These are phyloP conservation scores for Chaetogeoica ovagalla DNA, from an alignment of 2,888 invertebrate species.

Conservation along the genomic window DNA sequence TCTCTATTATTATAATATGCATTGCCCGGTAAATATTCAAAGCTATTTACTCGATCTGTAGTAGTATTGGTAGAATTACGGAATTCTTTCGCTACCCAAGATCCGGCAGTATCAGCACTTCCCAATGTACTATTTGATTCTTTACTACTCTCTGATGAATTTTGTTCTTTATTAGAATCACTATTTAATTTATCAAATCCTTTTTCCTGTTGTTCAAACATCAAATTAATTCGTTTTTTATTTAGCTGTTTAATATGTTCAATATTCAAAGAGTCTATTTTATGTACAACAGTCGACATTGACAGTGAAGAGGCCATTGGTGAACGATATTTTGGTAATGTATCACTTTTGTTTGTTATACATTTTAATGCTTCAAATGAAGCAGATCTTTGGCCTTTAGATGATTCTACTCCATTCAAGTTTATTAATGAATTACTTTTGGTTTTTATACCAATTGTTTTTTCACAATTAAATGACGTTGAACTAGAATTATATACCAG, in stretches of 20 bases:
- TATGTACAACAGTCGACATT: conserved; percentile 37
- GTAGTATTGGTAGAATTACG: conserved; percentile 35
- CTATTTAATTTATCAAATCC: conserved; percentile 2
- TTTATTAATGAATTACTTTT: conserved; percentile 44
- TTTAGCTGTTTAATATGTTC: neutral
- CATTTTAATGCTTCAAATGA: conserved; percentile 21
- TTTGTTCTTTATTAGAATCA: conserved; percentile 15
- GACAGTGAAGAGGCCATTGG: conserved; percentile 40
- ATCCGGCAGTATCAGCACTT: conserved; percentile 61
- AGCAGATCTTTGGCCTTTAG: conserved; percentile 14
- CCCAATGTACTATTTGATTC: conserved; percentile 55
- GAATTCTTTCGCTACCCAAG: conserved; percentile 59
- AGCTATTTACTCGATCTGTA: conserved; percentile 58
- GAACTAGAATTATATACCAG: conserved; percentile 32
- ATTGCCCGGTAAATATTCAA: conserved; percentile 62
- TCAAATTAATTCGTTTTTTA: neutral
- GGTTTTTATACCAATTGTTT: neutral
- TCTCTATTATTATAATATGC: conserved; percentile 63
- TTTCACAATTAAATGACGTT: conserved; percentile 2
- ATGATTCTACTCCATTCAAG: conserved; percentile 5
- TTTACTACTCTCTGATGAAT: conserved; percentile 37
- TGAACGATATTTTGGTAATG: conserved; percentile 28
- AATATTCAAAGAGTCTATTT: conserved; percentile 23
- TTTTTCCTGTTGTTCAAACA: conserved; percentile 14
- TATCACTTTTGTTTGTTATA: neutral